phyloP scores from a whole-genome alignment of 2,888 invertebrate genomes.

The Tubulanus polymorphus region DNA sequence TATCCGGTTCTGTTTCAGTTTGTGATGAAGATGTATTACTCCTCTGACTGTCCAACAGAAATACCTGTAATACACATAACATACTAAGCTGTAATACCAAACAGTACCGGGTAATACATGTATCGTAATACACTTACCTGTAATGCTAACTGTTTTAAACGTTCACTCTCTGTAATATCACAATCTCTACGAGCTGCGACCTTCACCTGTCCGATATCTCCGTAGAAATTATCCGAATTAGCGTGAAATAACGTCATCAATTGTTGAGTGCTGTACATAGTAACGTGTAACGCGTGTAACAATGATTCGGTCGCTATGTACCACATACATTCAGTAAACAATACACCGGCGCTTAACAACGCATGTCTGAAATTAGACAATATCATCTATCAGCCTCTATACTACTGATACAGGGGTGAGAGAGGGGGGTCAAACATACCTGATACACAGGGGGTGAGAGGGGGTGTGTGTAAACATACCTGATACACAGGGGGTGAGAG shows the following conservation, averaged over 20 bases:
- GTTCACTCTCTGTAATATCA: slow-evolving; percentile 75
- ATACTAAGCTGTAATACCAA: too few species aligned
- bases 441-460: too few species aligned
- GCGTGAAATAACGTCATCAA: slow-evolving; percentile 85
- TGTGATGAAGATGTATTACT: slow-evolving; percentile 17
- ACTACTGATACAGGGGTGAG: background rate
- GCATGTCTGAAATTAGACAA: slow-evolving; percentile 42
- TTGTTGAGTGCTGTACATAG: slow-evolving; percentile 80
- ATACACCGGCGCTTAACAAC: slow-evolving; percentile 72
- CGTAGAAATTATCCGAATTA: slow-evolving; percentile 90
- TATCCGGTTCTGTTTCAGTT: slow-evolving; percentile 20
- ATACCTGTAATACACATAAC: slow-evolving; percentile 62
- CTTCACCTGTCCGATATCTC: slow-evolving; percentile 79
- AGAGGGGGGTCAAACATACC: too few species aligned
- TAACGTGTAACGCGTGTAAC: slow-evolving; percentile 73
- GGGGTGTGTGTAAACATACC: too few species aligned
- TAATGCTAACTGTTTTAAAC: slow-evolving; percentile 81
- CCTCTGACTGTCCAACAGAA: slow-evolving; percentile 62
- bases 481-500: too few species aligned
- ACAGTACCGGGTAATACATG: background rate
- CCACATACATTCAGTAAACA: slow-evolving; percentile 78
- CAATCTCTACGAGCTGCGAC: slow-evolving; percentile 88
- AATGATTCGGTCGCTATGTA: slow-evolving; percentile 77
- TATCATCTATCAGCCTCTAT: too few species aligned
- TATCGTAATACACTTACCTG: slow-evolving; percentile 67